Evolutionary conservation across 2,888 invertebrate species (phyloP), one percentile per base, ranked within the genome.

Genomic region (Orthonychiurus folsomi): DNA sequence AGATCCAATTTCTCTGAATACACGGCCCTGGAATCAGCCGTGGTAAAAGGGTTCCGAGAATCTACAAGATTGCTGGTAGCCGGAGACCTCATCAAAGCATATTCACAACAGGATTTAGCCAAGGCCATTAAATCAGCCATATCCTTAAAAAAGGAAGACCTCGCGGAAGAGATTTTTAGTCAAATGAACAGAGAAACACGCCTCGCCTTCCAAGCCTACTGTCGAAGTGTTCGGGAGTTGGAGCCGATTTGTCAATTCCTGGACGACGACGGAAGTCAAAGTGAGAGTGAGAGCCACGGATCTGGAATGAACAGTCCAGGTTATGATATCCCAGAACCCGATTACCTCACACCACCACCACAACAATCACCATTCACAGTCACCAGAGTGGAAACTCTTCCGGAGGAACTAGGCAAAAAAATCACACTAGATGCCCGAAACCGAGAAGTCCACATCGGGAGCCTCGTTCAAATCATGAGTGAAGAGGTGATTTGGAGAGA

Each of bases 121-220:
- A 21, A 55, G 3, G 48, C 47, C 12, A 54, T 37, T 37, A 61
- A 61, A 24, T 24, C 48, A 12, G 61, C 61, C 5, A n/a, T 61
- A 15, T 21, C 47, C 5, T 56, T 56, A 2, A 3, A 61, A 25
- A 9, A 21, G 3, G 61, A 61, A n/a, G 48, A 28, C 1, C 12
- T 48, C 20, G 48, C 25, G 23, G 58, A 58, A 48, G 21, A 48
- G 2, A 48, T 58, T 37, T 12, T 37, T 9, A 26, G 20, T 15
- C 21, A 58, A 21, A 47, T 58, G 9, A 28, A 37, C 5, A n/a
- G 20, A 2, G 48, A 48, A 20, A 23, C n/a, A 18, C 27, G 24
- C 12, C 15, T 12, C 27, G 56, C n/a, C 3, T 15, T 56, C 12
- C 20, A 26, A 3, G n/a, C 3, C 27, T 27, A 56, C 15, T 9